Evolutionary conservation across 2,888 invertebrate genomes (phyloP).

Genomic region (Cataglyphis altisquamis): DNA sequence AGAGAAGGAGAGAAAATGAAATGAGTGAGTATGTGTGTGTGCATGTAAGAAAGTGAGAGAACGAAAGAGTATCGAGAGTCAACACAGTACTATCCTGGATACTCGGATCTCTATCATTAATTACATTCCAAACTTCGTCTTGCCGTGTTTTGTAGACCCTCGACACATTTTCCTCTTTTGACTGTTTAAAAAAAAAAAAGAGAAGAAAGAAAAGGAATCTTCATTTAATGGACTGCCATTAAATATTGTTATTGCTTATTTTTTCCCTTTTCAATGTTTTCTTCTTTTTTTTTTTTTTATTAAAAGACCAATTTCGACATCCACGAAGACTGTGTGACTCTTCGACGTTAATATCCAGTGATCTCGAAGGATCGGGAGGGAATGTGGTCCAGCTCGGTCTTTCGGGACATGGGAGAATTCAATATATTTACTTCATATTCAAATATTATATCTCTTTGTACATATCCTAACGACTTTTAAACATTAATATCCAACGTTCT

Average conservation of each 20-base stretch:
- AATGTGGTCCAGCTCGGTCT: slow-evolving; percentile 34
- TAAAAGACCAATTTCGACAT: slow-evolving; percentile 56
- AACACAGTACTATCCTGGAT: slow-evolving; percentile 64
- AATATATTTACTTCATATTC: slow-evolving; percentile 67
- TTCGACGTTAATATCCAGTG: slow-evolving; percentile 54
- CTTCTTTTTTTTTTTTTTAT: slow-evolving; percentile 10
- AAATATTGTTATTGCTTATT: not conserved
- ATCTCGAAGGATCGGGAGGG: slow-evolving; percentile 40
- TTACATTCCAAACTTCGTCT: slow-evolving; percentile 45
- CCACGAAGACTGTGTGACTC: slow-evolving; percentile 70
- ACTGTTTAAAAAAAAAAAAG: not conserved
- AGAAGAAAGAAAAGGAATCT: not conserved
- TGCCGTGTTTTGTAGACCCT: not conserved
- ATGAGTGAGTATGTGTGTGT: not conserved
- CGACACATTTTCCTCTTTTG: not conserved
- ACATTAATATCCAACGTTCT: slow-evolving; percentile 75
- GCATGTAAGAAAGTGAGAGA: slow-evolving; percentile 2
- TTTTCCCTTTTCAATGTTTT: slow-evolving; percentile 6
- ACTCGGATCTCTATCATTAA: slow-evolving; percentile 45
- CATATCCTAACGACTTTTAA: slow-evolving; percentile 83
- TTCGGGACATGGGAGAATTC: slow-evolving; percentile 48
- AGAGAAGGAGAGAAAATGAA: slow-evolving; percentile 9
- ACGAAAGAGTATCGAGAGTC: slow-evolving; percentile 56
- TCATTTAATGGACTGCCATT: slow-evolving; percentile 15
- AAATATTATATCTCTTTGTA: slow-evolving; percentile 83